Evolutionary conservation across 1,140 invertebrate species (phyloP), one percentile per base, ranked within the genome.

Genomic region (Micrasema longulum): DNA sequence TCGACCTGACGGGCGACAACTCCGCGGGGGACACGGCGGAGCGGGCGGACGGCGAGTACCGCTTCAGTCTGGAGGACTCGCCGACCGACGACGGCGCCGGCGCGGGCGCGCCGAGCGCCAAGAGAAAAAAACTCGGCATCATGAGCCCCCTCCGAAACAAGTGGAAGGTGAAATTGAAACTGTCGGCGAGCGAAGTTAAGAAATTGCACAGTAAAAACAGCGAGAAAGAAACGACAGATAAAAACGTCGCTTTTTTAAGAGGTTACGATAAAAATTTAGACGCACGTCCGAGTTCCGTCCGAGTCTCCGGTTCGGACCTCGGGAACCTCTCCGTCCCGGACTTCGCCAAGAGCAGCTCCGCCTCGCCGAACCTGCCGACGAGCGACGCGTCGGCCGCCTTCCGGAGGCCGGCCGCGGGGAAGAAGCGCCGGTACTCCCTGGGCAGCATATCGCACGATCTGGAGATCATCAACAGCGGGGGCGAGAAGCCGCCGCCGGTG

Each of bases 391-490:
- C 20, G 5, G 20, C 6, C 0, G 16, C 1, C 16, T 16, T 31
- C 23, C 26, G 6, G 52, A 55, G 20, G 23, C 35, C 26, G 2
- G 11, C n/a, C n/a, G 11, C 20, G 4, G n/a, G 26, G 12, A 57
- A 57, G 53, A 38, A 14, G n/a, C n/a, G 31, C 6, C 26, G 31
- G n/a, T 16, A 57, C 12, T 57, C 53, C 0, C n/a, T 57, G 26
- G 53, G 53, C n/a, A 57, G n/a, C n/a, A 57, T 57, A 14, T 26
- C 35, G 6, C 53, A 57, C 1, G 53, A 57, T 16, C 14, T 57
- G 53, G 53, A 57, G 14, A 36, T 57, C 26, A 57, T 57, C 53
- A 57, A 57, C 10, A 57, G 20, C 7, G 53, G 26, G 0, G 53
- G 26, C 6, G 53, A 57, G 1, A 31, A 14, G n/a, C 53, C 53